Conservation (phyloP, 2,888 invertebrate genomes). For the Cataglyphis rosenhaueri region DNA sequence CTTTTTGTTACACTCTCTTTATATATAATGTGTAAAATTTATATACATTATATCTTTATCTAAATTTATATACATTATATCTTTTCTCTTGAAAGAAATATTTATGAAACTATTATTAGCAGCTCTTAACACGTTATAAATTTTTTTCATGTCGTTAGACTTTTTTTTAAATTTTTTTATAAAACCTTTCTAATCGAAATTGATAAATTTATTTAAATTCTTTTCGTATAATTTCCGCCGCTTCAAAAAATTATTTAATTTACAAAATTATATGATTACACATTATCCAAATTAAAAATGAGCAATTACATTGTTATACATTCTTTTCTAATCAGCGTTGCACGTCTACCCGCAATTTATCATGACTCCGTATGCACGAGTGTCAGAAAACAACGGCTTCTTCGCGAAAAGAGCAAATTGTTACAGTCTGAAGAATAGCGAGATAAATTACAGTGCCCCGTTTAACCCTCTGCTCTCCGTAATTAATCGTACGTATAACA, state of each 20-base stretch:
- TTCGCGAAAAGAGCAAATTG: constrained; percentile 41
- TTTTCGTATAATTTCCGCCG: neutral
- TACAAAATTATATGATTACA: neutral
- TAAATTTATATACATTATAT: neutral
- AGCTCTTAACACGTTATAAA: neutral
- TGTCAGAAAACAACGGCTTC: constrained; percentile 20
- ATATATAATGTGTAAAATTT: neutral
- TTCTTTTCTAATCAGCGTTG: constrained; percentile 18
- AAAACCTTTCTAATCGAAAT: neutral
- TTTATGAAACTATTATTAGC: neutral
- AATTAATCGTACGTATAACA: constrained; percentile 48
- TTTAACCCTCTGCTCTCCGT: constrained; percentile 29
- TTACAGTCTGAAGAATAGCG: constrained; percentile 33
- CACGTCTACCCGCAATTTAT: constrained; percentile 17
- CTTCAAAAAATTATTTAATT: neutral
- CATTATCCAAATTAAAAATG: neutral
- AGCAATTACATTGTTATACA: neutral
- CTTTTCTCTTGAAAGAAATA: neutral
- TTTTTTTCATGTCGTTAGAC: neutral
- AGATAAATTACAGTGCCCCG: constrained; percentile 31
- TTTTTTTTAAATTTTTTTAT: neutral
- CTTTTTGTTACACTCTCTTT: neutral
- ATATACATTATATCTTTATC: neutral
- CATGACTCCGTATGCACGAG: neutral
- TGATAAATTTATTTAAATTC: neutral